phyloP scores from a whole-genome alignment of 2,113 vertebrate genomes.

The Octodon degus region DNA sequence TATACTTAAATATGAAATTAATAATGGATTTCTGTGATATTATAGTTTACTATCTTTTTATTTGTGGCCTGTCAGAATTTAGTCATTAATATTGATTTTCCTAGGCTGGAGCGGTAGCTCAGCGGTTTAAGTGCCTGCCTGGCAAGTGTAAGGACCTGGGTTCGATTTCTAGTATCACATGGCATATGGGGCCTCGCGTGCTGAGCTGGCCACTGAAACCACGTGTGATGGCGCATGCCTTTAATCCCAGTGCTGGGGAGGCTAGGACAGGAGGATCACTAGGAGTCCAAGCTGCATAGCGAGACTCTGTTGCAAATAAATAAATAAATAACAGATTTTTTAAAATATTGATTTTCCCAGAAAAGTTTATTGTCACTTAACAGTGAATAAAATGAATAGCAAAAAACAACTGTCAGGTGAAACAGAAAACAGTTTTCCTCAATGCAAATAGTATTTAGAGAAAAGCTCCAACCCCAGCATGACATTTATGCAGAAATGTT shows the following conservation, averaged over 20 bases:
- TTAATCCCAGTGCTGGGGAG: too few relatives aligned
- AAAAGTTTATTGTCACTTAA: conserved; percentile 7
- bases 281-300: too few relatives aligned
- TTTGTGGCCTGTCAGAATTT: not conserved
- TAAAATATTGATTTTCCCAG: not conserved
- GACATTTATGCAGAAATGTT: not conserved
- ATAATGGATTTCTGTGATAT: conserved; percentile 10
- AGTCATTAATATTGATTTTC: not conserved
- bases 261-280: too few relatives aligned
- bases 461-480: not conserved
- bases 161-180: too few relatives aligned
- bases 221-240: too few relatives aligned
- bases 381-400: not conserved
- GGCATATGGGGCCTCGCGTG: too few relatives aligned
- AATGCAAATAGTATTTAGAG: not conserved
- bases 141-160: too few relatives aligned
- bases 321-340: too few relatives aligned
- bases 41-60: conserved; percentile 1
- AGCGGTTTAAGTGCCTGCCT: too few relatives aligned
- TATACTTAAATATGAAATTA: conserved; percentile 39
- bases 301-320: too few relatives aligned
- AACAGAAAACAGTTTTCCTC: not conserved
- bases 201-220: too few relatives aligned
- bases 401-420: not conserved
- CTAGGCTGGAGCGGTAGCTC: too few relatives aligned